Base-by-base conservation (phyloP, 2,797 vertebrate genomes). In the Cetoscarus ocellatus region DNA sequence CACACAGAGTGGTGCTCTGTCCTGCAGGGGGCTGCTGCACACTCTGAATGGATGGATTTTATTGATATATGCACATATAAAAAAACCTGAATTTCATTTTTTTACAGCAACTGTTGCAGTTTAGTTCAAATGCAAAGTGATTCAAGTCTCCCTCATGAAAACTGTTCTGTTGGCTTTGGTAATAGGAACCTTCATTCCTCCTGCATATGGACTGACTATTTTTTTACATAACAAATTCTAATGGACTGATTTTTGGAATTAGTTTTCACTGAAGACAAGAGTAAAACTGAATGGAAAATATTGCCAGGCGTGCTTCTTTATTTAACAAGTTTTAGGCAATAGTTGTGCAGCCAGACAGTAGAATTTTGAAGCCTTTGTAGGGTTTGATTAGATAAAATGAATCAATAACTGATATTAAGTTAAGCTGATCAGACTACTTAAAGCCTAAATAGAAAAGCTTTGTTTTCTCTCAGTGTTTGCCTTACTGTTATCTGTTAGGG, bases 1-100 rank as follows among this genome's bases (percentile, higher is more conserved):
- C 79, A 58, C 62, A 62, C 65, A 74, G 10, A 82, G 78, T 80
- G 85, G 74, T 72, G 59, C 71, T 75, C 77, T 71, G 58, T 79
- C 77, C 55, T 74, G 55, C 51, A n/a, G 17, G 45, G 54, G 73
- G 70, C 72, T 68, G 48, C 63, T 2, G 7, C 63, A 36, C 19
- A 38, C 50, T 38, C 19, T 1, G 3, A 19, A 45, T 64, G 70
- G 34, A 3, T 52, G 10, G 15, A 40, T 54, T 79, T 38, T 19
- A 77, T 59, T n/a, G 50, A 36, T 47, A 65, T 38, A 52, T 60
- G 34, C n/a, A 12, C 11, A 2, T 36, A 56, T 72, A 77, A 51
- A 75, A 70, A 74, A 48, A 67, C 54, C 61, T 59, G 6, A 60
- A 67, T 49, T 53, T 55, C 10, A 35, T 65, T 43, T 17, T 7